Evolutionary conservation across 1,140 invertebrate species (phyloP).

Genomic region (Drosophila baimaii): DNA sequence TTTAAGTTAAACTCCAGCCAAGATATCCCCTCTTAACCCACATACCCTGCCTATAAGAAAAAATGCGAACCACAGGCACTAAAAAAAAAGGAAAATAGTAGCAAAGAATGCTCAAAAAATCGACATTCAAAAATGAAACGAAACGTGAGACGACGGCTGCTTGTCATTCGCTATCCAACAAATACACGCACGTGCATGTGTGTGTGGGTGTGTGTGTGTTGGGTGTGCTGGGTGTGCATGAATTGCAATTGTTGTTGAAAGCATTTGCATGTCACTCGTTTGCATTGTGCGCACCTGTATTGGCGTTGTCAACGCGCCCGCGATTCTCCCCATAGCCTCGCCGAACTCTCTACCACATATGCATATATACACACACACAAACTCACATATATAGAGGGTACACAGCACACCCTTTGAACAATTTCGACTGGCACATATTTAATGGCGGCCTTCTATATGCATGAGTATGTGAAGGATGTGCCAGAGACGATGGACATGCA

Average conservation of each 20-base stretch:
- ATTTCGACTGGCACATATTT: slow-evolving; percentile 53
- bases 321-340: not conserved
- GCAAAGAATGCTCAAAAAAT: slow-evolving; percentile 57
- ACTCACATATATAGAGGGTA: slow-evolving; percentile 1
- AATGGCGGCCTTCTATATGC: slow-evolving; percentile 69
- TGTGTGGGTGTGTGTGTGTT: slow-evolving; percentile 12
- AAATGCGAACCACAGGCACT: slow-evolving; percentile 46
- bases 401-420: slow-evolving; percentile 20
- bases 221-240: slow-evolving; percentile 47
- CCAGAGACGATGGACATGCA: slow-evolving; percentile 15
- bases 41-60: slow-evolving; percentile 14
- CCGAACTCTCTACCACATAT: not conserved
- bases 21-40: not conserved
- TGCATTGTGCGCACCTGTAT: slow-evolving; percentile 78
- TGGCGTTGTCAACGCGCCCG: slow-evolving; percentile 70
- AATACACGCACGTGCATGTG: slow-evolving; percentile 1
- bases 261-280: slow-evolving; percentile 82
- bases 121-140: slow-evolving; percentile 78
- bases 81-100: slow-evolving; percentile 23
- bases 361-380: not conserved
- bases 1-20: not conserved
- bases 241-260: slow-evolving; percentile 82
- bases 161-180: slow-evolving; percentile 24
- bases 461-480: slow-evolving; percentile 36
- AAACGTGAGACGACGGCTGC: slow-evolving; percentile 65